These are phyloP conservation scores for Progne subis DNA, from an alignment of 2,113 vertebrate species.

Conservation along the genomic window DNA sequence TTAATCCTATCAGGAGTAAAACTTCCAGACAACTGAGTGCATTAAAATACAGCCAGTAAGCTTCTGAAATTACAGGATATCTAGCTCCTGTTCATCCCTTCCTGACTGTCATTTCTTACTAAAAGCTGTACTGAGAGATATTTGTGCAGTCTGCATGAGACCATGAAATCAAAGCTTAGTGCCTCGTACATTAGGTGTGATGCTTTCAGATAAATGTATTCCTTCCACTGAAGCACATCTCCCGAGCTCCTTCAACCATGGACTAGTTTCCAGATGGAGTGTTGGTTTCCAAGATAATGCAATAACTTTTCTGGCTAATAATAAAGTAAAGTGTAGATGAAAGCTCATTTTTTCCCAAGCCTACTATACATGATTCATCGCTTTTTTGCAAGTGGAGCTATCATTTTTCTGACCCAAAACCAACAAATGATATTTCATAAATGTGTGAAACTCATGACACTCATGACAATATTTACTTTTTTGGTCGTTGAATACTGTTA, in stretches of 20 bases:
- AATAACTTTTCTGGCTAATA: conserved; percentile 54
- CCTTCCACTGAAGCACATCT: conserved; percentile 42
- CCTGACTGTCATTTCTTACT: conserved; percentile 15
- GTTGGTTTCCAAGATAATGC: conserved; percentile 49
- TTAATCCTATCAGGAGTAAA: conserved; percentile 7
- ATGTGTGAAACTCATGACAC: background rate
- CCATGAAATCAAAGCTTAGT: conserved; percentile 61
- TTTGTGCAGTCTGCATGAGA: conserved; percentile 51
- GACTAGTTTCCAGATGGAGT: conserved; percentile 43
- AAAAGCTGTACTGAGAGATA: conserved; percentile 32
- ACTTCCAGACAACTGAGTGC: background rate
- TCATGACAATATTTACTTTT: background rate
- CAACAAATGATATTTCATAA: conserved; percentile 19
- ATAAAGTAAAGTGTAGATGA: conserved; percentile 21
- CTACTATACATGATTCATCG: conserved; percentile 2
- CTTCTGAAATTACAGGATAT: conserved; percentile 17
- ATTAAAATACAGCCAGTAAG: background rate
- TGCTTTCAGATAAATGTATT: conserved; percentile 41
- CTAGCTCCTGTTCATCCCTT: background rate
- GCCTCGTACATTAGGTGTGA: conserved; percentile 1
- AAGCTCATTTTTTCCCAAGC: conserved; percentile 1
- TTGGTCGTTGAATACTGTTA: background rate
- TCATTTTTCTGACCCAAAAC: conserved; percentile 12
- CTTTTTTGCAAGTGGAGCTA: background rate
- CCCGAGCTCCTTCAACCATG: conserved; percentile 30